phyloP scores from a whole-genome alignment of 2,797 vertebrate genomes.

The Serranus cabrilla region DNA sequence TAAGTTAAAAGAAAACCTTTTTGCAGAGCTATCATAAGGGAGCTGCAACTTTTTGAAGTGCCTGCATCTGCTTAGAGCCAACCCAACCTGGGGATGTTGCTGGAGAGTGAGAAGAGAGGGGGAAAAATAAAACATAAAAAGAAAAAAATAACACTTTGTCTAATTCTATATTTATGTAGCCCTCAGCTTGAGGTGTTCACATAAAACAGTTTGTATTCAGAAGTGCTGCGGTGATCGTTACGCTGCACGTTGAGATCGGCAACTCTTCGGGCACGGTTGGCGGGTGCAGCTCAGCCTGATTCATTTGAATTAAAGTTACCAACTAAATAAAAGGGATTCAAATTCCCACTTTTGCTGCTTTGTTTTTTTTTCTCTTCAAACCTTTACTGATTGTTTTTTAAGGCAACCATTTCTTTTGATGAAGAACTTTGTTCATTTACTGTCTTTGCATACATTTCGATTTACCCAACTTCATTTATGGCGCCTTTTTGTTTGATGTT shows the following conservation, averaged over 20 bases:
- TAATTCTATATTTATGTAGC: conserved; percentile 87
- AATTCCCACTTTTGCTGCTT: conserved; percentile 62
- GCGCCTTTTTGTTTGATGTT: conserved; percentile 65
- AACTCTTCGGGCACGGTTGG: conserved; percentile 79
- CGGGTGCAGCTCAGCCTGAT: conserved; percentile 68
- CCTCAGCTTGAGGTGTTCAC: conserved; percentile 82
- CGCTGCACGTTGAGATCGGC: conserved; percentile 67
- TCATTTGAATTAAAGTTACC: conserved; percentile 82
- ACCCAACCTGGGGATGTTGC: conserved; percentile 80
- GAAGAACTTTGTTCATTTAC: conserved; percentile 58
- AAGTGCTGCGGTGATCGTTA: conserved; percentile 78
- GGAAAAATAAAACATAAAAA: conserved; percentile 79
- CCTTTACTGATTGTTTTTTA: conserved; percentile 40
- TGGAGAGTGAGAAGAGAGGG: conserved; percentile 65
- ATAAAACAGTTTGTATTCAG: conserved; percentile 83
- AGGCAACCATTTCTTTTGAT: conserved; percentile 70
- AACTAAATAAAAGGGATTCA: conserved; percentile 79
- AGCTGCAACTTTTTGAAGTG: conserved; percentile 85
- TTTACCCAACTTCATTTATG: conserved; percentile 47
- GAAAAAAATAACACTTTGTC: conserved; percentile 84
- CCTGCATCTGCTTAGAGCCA: conserved; percentile 79
- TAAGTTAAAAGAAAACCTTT: conserved; percentile 86
- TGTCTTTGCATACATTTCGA: conserved; percentile 42
- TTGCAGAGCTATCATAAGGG: conserved; percentile 83
- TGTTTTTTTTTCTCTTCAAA: conserved; percentile 31